Evolutionary conservation across 2,797 vertebrate genomes (phyloP), one percentile per base, ranked within the genome.

Genomic region (Sphenodon punctatus): DNA sequence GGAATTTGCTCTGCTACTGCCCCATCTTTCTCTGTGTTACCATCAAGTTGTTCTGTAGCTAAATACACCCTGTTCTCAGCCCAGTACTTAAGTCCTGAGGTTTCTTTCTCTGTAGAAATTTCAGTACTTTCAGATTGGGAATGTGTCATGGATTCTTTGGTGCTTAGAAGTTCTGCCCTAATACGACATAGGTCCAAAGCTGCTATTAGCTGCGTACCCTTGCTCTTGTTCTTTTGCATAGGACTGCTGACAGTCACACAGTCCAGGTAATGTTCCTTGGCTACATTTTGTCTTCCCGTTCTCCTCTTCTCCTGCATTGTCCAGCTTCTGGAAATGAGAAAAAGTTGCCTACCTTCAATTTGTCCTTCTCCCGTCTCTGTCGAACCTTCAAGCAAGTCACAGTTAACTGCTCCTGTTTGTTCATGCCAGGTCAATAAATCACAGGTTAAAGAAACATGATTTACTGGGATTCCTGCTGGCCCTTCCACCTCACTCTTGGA

Each of bases 351-450:
- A 12, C 17, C 45, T 32, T 38, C 10, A 1, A 25, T 11, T 55
- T 66, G 49, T 15, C 49, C n/a, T 53, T 53, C 49, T 53, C 49
- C 27, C 15, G 30, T 59, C 42, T 8, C 0, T 0, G n/a, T 59
- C 0, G 0, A 74, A 15, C 15, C 42, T 30, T 48, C 30, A 25
- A 0, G 0, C 59, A 60, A 8, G 64, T 9, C 19, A 48, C 60
- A 1, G 0, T 19, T 16, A 3, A 32, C 15, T 17, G 23, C 1
- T 0, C 2, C 43, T 1, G 3, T 15, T 19, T 27, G 16, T 27
- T 53, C 16, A 27, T 30, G 32, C 23, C 34, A 7, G 68, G 22
- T 10, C 10, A 8, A 30, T 0, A 5, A n/a, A 22, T 5, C 38
- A 15, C 27, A 13, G 7, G 45, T 8, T 19, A 36, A 16, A 8